Evolutionary conservation across 2,113 vertebrate genomes (phyloP), one percentile per base, ranked within the genome.

Genomic region (Monarcha castaneiventris): DNA sequence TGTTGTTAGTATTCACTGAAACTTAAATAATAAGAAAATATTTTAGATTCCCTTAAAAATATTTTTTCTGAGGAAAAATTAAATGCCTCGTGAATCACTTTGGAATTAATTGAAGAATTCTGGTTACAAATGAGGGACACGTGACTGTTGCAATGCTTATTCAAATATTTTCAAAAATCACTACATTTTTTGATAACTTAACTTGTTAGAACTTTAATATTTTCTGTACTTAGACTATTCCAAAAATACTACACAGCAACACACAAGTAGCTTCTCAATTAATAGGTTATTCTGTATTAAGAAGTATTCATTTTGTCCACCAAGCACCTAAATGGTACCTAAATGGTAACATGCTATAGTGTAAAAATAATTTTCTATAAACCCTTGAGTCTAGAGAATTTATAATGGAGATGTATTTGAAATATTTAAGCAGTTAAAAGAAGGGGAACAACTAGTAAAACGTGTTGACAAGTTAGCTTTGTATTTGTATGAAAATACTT

Each of bases 371-470:
- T 15, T 59, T 87, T 54, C 32, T 52, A 5, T 52, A 69, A 92
- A 84, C 0, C 1, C 11, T 41, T 52, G 11, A 29, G 39, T 13
- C 7, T 54, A 41, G 3, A 55, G 9, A 41, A 54, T 67, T 52
- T 75, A 15, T 51, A 59, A 29, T 33, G 30, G 9, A 2, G 6
- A 90, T 37, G 3, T 43, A 66, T 41, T 61, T 55, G 7, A 84
- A 69, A 12, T 64, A 61, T 66, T 66, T 49, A 55, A 27, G 13
- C 11, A 10, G 18, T 48, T 66, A 58, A 73, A 76, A 51, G 17
- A 9, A 10, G 1, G 5, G 3, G 2, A 33, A 64, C 1, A 0
- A 32, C 2, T 43, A 2, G 5, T 27, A 82, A 78, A 41, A 33
- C 6, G 2, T 16, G 3, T 32, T 62, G 20, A 30, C 85, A 5